Conservation (phyloP, 2,797 vertebrate genomes). For the Epinephelus coioides region DNA sequence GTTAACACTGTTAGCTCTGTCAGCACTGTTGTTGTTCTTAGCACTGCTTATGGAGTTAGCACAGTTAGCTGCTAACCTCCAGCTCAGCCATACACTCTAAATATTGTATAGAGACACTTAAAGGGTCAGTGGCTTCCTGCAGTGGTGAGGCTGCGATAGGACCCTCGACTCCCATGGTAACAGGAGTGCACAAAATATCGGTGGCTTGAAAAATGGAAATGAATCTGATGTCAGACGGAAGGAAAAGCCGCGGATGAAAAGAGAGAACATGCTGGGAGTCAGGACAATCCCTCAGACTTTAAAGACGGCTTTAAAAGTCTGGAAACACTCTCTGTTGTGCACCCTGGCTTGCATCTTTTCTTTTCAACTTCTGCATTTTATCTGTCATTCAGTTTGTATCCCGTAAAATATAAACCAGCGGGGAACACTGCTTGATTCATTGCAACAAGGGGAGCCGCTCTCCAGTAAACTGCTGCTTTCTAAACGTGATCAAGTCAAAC, state of each 20-base stretch:
- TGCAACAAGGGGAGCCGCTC: slow-evolving; percentile 41
- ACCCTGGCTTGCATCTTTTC: slow-evolving; percentile 19
- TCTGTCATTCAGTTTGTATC: slow-evolving; percentile 35
- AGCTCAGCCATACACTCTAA: too few relatives aligned
- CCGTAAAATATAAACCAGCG: slow-evolving; percentile 27
- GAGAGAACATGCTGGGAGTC: slow-evolving; percentile 29
- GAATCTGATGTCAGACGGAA: slow-evolving; percentile 7
- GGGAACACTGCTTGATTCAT: slow-evolving; percentile 39
- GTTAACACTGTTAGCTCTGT: too few relatives aligned
- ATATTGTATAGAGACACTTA: too few relatives aligned
- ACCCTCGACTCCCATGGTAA: neutral
- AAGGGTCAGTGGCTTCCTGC: neutral
- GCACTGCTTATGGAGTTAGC: too few relatives aligned
- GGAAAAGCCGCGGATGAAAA: slow-evolving; percentile 22
- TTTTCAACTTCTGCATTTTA: slow-evolving; percentile 12
- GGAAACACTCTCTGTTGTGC: slow-evolving; percentile 17
- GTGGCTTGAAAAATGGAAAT: slow-evolving; percentile 26
- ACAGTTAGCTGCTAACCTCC: too few relatives aligned
- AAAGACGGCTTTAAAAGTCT: slow-evolving; percentile 29
- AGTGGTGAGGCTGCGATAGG: neutral
- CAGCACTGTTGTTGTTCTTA: too few relatives aligned
- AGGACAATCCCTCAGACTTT: slow-evolving; percentile 11
- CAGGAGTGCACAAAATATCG: neutral
- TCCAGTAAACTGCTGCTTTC: slow-evolving; percentile 46
- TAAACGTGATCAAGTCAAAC: slow-evolving; percentile 62